These are phyloP conservation scores for Vollenhovia emeryi DNA, from an alignment of 1,140 invertebrate genomes.

Conservation along the genomic window DNA sequence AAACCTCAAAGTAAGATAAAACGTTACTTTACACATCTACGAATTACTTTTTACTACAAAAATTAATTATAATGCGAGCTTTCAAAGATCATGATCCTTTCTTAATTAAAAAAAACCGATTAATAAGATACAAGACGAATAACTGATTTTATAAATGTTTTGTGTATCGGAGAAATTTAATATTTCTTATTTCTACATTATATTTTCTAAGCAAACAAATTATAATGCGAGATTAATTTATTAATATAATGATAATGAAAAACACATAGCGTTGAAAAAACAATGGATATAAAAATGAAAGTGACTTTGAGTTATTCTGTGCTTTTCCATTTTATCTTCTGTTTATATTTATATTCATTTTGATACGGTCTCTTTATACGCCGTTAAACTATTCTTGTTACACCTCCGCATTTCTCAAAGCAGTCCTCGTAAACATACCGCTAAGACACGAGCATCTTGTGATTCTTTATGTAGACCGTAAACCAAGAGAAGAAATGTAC, in stretches of 20 bases:
- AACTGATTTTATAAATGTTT: not conserved
- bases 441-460: slow-evolving; percentile 10
- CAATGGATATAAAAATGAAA: not conserved
- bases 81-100: not conserved
- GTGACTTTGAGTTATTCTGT: not conserved
- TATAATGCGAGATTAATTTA: not conserved
- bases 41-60: not conserved
- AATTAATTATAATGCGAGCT: not conserved
- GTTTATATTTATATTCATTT: slow-evolving; percentile 9
- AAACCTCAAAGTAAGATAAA: not conserved
- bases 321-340: not conserved
- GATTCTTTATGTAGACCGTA: slow-evolving; percentile 14
- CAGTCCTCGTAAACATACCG: not conserved
- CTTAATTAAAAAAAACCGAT: not conserved
- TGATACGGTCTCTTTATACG: not conserved
- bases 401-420: not conserved
- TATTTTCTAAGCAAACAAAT: not conserved
- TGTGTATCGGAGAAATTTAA: too few relatives aligned
- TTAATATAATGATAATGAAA: not conserved
- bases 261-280: not conserved
- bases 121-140: too few relatives aligned
- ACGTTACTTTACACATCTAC: not conserved
- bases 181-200: not conserved
- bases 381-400: not conserved
- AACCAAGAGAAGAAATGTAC: not conserved